These are phyloP conservation scores for Epizoanthus rinbou DNA, from an alignment of 92 coral and sea anemone genomes.

Conservation along the genomic window DNA sequence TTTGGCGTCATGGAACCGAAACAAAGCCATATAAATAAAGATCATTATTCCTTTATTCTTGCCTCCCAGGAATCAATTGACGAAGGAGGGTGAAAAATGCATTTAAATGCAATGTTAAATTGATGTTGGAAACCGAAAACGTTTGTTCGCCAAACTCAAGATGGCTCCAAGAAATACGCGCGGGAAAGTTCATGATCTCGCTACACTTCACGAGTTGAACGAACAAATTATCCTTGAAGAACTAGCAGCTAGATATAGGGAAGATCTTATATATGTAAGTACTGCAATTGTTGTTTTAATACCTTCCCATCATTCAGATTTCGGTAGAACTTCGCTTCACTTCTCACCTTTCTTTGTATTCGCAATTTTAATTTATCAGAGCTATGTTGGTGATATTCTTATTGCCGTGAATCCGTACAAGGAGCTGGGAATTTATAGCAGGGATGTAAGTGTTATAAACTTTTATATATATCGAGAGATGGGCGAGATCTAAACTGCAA, in stretches of 20 bases:
- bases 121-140: neutral
- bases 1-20: conserved; percentile 30
- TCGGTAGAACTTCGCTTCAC: neutral
- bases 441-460: conserved; percentile 64
- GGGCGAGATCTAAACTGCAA: neutral
- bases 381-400: conserved; percentile 86
- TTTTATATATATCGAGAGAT: neutral
- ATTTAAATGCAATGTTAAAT: conserved; percentile 1
- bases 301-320: neutral
- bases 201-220: conserved; percentile 71
- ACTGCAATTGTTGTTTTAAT: neutral
- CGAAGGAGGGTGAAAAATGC: neutral
- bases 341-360: neutral
- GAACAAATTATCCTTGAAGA: conserved; percentile 74
- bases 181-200: conserved; percentile 70
- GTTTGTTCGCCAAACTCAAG: neutral
- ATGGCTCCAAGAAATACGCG: conserved; percentile 10
- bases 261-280: conserved; percentile 82
- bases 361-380: conserved; percentile 45
- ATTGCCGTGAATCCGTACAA: conserved; percentile 89
- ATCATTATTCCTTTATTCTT: conserved; percentile 11
- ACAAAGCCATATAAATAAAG: conserved; percentile 1
- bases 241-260: conserved; percentile 64
- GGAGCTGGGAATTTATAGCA: conserved; percentile 68
- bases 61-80: conserved; percentile 4